Evolutionary conservation across 1,140 invertebrate genomes (phyloP).

Genomic region (Anoplolepis gracilipes): DNA sequence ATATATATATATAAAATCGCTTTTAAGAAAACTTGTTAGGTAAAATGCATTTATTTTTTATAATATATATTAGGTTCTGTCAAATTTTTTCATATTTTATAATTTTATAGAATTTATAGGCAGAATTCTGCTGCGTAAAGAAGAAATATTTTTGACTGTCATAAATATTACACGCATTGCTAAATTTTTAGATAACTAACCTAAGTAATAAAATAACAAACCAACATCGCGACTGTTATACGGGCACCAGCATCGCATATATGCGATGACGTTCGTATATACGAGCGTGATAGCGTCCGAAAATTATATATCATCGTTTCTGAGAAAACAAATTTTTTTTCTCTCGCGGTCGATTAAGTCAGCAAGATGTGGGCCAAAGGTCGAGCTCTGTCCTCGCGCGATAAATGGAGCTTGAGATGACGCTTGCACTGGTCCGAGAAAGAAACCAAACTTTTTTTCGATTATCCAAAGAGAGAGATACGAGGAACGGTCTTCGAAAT

Average conservation of each 20-base stretch:
- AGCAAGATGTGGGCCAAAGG: slow-evolving; percentile 68
- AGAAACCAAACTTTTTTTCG: background rate
- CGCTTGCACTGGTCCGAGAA: background rate
- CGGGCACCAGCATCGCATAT: slow-evolving; percentile 50
- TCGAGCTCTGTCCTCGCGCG: slow-evolving; percentile 18
- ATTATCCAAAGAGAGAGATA: too few species aligned
- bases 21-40: background rate
- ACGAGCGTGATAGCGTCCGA: background rate
- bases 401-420: background rate
- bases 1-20: background rate
- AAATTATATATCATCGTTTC: slow-evolving; percentile 57
- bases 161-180: slow-evolving; percentile 16
- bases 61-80: background rate
- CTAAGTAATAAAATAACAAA: too few species aligned
- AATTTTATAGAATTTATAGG: background rate
- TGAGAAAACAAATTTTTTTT: slow-evolving; percentile 65
- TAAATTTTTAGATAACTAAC: slow-evolving; percentile 20
- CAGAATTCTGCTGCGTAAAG: background rate
- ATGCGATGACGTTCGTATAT: background rate
- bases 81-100: background rate
- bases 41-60: background rate
- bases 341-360: slow-evolving; percentile 38
- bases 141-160: background rate
- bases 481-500: background rate
- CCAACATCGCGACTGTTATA: slow-evolving; percentile 41